Evolutionary conservation across 2,113 vertebrate genomes (phyloP).

Genomic region (Reinhardtius hippoglossoides): DNA sequence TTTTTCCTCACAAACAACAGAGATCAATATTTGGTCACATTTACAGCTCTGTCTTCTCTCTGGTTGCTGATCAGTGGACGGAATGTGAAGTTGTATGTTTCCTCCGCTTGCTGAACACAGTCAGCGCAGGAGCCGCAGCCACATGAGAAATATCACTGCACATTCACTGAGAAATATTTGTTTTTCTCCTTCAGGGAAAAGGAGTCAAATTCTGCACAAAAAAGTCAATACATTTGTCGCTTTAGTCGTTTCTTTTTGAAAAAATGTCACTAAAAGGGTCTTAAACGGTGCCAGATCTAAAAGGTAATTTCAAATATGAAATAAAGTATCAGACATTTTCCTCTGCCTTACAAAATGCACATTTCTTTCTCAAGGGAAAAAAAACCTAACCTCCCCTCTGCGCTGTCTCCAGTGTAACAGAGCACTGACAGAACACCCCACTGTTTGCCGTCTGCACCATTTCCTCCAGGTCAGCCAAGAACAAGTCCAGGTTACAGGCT

Average conservation of each 20-base stretch:
- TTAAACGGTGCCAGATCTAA: background rate
- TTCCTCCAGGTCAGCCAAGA: conserved; percentile 46
- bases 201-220: background rate
- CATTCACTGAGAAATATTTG: background rate
- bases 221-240: background rate
- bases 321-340: background rate
- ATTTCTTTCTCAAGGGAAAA: background rate
- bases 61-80: background rate
- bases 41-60: background rate
- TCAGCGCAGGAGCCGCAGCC: background rate
- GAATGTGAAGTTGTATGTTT: too few relatives aligned
- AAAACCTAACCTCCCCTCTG: conserved; percentile 6
- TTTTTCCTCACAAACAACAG: background rate
- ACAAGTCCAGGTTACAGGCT: conserved; percentile 20
- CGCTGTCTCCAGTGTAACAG: conserved; percentile 2
- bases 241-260: too few relatives aligned
- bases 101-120: background rate
- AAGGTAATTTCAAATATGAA: background rate
- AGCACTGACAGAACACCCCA: background rate
- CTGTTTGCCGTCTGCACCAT: conserved; percentile 7
- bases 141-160: background rate
- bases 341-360: background rate
- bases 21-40: background rate
- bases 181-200: background rate
- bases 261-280: background rate